Base-by-base conservation (phyloP, 2,888 invertebrate species). In the Chaetoderma sp. region DNA sequence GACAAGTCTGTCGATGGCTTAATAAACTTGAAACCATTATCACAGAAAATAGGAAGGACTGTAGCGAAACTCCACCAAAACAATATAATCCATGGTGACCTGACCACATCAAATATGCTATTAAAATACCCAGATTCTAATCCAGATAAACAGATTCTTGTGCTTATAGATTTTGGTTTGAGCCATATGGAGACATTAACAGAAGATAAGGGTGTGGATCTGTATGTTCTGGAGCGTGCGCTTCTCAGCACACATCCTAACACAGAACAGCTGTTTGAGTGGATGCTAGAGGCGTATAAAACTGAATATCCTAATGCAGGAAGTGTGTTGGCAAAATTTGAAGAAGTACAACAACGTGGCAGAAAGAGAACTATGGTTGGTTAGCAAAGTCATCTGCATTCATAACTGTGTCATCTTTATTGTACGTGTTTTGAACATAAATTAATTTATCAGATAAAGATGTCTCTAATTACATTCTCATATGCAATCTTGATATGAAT, bases 361-460 rank as follows among this genome's bases (percentile, higher is more conserved):
- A 89, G 99, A 67, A 99, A 99, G 86, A 90, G 98, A 72, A 94
- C 95, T 36, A 98, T 98, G 98, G 90, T 98, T 78, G 99, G 99
- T n/a, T n/a, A n/a, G n/a, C n/a, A n/a, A n/a, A n/a, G n/a, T n/a
- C n/a, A n/a, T n/a, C n/a, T n/a, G n/a, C n/a, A n/a, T n/a, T n/a
- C n/a, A n/a, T n/a, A n/a, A n/a, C n/a, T n/a, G n/a, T n/a, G n/a
- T n/a, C n/a, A n/a, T n/a, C n/a, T n/a, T n/a, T n/a, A n/a, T n/a
- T n/a, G n/a, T n/a, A n/a, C n/a, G n/a, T n/a, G n/a, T n/a, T n/a
- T n/a, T n/a, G n/a, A n/a, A n/a, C n/a, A n/a, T n/a, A n/a, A n/a
- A n/a, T n/a, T n/a, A n/a, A n/a, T n/a, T n/a, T n/a, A n/a, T n/a
- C n/a, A n/a, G n/a, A n/a, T n/a, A n/a, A n/a, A n/a, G n/a, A n/a